These are phyloP conservation scores for Enteromius mattozi DNA, from an alignment of 2,797 vertebrate genomes.

Conservation along the genomic window DNA sequence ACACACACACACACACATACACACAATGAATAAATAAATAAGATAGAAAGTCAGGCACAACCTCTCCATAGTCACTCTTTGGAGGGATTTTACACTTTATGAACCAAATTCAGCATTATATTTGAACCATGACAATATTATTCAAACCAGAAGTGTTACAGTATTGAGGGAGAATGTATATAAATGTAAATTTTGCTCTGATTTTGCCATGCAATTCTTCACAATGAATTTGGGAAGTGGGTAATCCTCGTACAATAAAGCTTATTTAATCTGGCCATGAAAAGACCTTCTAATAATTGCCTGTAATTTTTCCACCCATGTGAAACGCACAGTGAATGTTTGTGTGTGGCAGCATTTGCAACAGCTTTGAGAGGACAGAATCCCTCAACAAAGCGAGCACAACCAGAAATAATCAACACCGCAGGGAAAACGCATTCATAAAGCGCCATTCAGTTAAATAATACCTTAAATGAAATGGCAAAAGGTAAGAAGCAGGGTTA, in stretches of 20 bases:
- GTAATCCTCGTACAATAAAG: slow-evolving; percentile 39
- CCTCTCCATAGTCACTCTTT: background rate
- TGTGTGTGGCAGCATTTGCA: background rate
- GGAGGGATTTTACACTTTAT: slow-evolving; percentile 9
- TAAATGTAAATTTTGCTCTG: slow-evolving; percentile 46
- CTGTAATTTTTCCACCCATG: background rate
- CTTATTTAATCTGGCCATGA: slow-evolving; percentile 28
- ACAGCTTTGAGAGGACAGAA: slow-evolving; percentile 7
- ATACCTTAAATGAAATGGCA: background rate
- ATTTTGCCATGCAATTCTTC: slow-evolving; percentile 31
- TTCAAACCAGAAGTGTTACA: slow-evolving; percentile 17
- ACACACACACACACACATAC: background rate
- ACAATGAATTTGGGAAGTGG: slow-evolving; percentile 29
- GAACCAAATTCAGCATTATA: background rate
- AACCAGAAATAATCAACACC: background rate
- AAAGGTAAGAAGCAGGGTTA: background rate
- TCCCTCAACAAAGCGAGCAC: background rate
- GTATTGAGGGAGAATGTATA: slow-evolving; percentile 20
- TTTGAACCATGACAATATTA: slow-evolving; percentile 18
- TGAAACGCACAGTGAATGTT: background rate
- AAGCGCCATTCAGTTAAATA: background rate
- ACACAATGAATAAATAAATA: background rate
- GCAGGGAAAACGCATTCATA: background rate
- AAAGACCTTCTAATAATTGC: slow-evolving; percentile 6
- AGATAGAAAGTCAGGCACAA: background rate